These are phyloP conservation scores for Diphyllodes magnificus DNA, from an alignment of 2,113 vertebrate genomes.

Conservation along the genomic window DNA sequence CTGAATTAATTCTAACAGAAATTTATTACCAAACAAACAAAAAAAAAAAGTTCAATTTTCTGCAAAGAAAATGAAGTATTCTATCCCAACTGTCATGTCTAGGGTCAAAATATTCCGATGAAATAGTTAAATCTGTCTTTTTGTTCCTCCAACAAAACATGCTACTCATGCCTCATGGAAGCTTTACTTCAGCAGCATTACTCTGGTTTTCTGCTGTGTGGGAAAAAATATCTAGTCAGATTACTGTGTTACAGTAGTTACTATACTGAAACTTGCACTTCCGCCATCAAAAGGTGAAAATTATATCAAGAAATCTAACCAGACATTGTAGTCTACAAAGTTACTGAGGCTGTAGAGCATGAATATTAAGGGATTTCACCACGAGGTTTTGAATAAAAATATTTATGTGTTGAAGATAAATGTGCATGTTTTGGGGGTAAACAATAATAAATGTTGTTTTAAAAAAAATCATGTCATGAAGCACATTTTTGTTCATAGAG, in stretches of 20 bases:
- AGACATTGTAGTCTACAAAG: neutral
- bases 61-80: fast-evolving
- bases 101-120: neutral
- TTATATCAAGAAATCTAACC: neutral
- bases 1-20: neutral
- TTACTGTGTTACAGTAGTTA: neutral
- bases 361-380: neutral
- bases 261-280: neutral
- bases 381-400: neutral
- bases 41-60: neutral
- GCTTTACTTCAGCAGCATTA: neutral
- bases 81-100: neutral
- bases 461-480: neutral
- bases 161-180: neutral
- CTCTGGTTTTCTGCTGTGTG: neutral
- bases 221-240: neutral
- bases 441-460: neutral
- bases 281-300: neutral
- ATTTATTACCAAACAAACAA: neutral
- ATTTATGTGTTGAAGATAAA: neutral
- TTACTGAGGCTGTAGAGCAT: neutral
- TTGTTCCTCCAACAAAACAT: neutral
- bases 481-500: neutral
- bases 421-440: neutral
- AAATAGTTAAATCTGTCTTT: neutral